Evolutionary conservation across 2,113 vertebrate genomes (phyloP).

Genomic region (Origma solitaria): DNA sequence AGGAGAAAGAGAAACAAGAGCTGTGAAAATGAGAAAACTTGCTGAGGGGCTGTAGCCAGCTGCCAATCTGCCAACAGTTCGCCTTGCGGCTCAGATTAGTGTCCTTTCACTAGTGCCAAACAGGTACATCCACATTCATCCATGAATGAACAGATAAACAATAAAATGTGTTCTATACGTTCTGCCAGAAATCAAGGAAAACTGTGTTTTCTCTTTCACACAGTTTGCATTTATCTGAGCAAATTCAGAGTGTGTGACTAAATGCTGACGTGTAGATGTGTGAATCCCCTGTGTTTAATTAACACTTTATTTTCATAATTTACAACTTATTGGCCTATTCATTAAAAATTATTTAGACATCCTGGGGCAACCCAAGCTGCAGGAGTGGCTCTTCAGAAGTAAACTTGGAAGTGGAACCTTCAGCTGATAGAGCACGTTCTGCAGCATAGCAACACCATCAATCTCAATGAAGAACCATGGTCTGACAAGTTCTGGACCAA

Average conservation of each 20-base stretch:
- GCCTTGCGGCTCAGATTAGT: neutral
- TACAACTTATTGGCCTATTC: neutral
- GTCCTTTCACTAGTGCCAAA: neutral
- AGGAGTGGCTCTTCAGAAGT: neutral
- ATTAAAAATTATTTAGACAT: neutral
- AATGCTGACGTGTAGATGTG: neutral
- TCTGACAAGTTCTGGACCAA: neutral
- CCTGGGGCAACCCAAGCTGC: neutral
- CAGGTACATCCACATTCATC: neutral
- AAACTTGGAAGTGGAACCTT: neutral
- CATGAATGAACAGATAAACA: neutral
- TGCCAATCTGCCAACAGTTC: neutral
- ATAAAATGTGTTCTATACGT: fast-evolving
- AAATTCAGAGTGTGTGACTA: neutral
- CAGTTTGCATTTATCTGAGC: neutral
- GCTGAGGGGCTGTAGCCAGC: no score
- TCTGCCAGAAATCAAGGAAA: neutral
- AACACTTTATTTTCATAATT: neutral
- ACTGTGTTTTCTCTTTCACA: neutral
- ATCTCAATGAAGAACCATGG: neutral
- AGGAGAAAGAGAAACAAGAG: neutral
- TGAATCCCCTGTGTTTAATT: neutral
- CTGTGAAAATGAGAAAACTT: neutral
- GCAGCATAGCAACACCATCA: neutral
- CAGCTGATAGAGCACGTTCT: neutral